phyloP scores from a whole-genome alignment of 2,797 vertebrate species.

The Poeciliopsis presidionis region DNA sequence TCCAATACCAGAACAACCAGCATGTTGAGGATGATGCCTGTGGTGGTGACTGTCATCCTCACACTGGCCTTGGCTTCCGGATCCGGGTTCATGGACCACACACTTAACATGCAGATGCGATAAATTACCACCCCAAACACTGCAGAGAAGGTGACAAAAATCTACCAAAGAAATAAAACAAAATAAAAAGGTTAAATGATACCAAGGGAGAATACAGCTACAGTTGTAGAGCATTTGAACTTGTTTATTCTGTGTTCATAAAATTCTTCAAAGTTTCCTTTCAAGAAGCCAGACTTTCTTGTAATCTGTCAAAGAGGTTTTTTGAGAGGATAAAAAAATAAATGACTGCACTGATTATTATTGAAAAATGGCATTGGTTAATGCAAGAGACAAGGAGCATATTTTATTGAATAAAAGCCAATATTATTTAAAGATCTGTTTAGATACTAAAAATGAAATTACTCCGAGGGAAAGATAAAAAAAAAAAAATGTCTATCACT shows the following conservation, averaged over 20 bases:
- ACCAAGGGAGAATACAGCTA: background rate
- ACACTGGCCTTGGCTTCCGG: constrained; percentile 88
- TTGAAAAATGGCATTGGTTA: background rate
- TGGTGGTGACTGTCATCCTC: constrained; percentile 93
- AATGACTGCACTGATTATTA: too few species aligned
- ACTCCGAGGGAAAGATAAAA: background rate
- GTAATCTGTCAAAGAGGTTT: background rate
- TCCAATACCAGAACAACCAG: constrained; percentile 94
- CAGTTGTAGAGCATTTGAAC: background rate
- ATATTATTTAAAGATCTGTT: background rate
- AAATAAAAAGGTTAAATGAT: constrained; percentile 3
- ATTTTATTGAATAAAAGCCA: background rate
- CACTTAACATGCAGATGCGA: constrained; percentile 90
- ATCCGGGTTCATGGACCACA: constrained; percentile 90
- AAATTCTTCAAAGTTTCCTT: background rate
- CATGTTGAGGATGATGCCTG: constrained; percentile 96
- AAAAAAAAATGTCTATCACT: background rate
- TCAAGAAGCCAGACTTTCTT: background rate
- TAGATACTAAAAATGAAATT: background rate
- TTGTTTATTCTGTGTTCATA: background rate
- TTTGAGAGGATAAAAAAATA: too few species aligned
- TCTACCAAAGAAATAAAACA: constrained; percentile 73
- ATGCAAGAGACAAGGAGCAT: background rate
- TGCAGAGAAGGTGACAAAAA: constrained; percentile 90
- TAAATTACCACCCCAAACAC: constrained; percentile 95